A percentile compares a stretch with the other conserved stretches of the same genome.
phyloP scores from a whole-genome alignment of 2,113 vertebrate species.

The Larimichthys polyactis region DNA sequence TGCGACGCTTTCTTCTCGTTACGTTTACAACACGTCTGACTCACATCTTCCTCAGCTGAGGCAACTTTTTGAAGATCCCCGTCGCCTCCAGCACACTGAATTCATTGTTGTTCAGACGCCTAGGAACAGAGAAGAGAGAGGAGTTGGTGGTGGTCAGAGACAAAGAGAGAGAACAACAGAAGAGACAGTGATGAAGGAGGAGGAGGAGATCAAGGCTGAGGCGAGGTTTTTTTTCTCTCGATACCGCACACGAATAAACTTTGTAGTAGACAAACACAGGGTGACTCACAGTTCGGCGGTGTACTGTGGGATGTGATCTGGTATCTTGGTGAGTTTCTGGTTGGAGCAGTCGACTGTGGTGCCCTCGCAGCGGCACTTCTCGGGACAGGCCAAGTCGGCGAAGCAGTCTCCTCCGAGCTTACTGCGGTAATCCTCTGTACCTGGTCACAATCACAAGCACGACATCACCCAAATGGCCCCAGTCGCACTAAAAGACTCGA shows the following conservation, averaged over 20 bases:
- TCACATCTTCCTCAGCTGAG: constrained; percentile 98
- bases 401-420: constrained; percentile 98
- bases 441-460: constrained; percentile 78
- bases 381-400: constrained; percentile 96
- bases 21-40: constrained; percentile 67
- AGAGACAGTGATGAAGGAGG: constrained; percentile 8
- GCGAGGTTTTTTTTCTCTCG: constrained; percentile 2
- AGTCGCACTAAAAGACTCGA: background rate
- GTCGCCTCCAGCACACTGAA: constrained; percentile 97
- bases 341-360: constrained; percentile 98
- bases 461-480: constrained; percentile 27
- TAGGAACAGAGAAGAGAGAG: constrained; percentile 68
- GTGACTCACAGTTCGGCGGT: constrained; percentile 96
- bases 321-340: constrained; percentile 96
- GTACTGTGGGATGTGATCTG: constrained; percentile 97
- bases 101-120: constrained; percentile 98
- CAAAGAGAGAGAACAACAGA: constrained; percentile 31
- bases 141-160: constrained; percentile 31
- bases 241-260: constrained; percentile 22
- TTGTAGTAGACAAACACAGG: constrained; percentile 7
- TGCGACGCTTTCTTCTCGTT: constrained; percentile 21
- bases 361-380: constrained; percentile 97
- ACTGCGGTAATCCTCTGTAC: constrained; percentile 97
- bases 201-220: constrained; percentile 13
- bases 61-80: constrained; percentile 97